These are phyloP conservation scores for Morone saxatilis DNA, from an alignment of 2,113 vertebrate species.

Conservation along the genomic window DNA sequence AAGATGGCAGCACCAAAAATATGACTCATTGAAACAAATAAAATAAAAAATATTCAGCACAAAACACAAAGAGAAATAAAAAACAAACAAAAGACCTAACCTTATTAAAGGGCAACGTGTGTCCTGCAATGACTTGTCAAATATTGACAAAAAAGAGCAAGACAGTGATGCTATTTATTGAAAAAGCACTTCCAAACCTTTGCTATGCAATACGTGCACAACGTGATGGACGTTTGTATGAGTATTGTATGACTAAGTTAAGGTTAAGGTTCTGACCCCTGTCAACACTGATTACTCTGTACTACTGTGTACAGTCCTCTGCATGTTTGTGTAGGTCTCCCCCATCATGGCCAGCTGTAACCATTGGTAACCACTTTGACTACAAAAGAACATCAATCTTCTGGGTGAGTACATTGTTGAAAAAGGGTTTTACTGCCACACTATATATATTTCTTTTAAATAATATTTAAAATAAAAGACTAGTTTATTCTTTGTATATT, in stretches of 20 bases:
- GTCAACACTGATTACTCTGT: background rate
- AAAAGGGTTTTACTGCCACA: background rate
- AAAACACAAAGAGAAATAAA: background rate
- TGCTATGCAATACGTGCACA: background rate
- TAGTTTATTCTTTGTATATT: background rate
- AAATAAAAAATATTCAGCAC: background rate
- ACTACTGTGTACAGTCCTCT: background rate
- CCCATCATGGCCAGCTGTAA: background rate
- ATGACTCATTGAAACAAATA: background rate
- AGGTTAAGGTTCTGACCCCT: conserved; percentile 17
- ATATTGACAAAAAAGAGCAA: background rate
- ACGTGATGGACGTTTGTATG: background rate
- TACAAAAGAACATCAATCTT: background rate
- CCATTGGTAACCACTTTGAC: background rate
- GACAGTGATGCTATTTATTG: background rate
- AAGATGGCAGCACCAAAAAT: background rate
- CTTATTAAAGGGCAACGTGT: background rate
- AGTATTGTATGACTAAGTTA: background rate
- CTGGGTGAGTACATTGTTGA: background rate
- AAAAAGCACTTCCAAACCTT: background rate
- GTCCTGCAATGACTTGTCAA: background rate
- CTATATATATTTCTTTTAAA: background rate
- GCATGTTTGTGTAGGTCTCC: background rate
- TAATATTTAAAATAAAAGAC: background rate
- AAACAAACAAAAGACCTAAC: background rate